phyloP scores from a whole-genome alignment of 2,888 invertebrate genomes.

The Clostera curtula region DNA sequence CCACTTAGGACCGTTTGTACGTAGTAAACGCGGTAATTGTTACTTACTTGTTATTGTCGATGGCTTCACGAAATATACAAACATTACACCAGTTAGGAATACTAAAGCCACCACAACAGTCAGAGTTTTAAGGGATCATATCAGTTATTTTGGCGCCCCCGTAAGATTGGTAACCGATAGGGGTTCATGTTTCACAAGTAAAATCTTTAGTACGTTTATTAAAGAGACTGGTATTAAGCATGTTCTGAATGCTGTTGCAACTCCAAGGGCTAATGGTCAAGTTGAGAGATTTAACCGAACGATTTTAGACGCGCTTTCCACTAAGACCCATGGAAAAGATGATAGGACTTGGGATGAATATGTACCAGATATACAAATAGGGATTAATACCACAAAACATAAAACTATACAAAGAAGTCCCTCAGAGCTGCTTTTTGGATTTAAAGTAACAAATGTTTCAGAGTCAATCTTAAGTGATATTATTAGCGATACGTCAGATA shows the following conservation, averaged over 20 bases:
- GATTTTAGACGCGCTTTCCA: background rate
- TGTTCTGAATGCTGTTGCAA: slow-evolving; percentile 5
- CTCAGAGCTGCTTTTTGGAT: background rate
- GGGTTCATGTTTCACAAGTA: slow-evolving; percentile 2
- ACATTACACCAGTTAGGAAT: background rate
- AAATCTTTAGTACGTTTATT: slow-evolving; percentile 1
- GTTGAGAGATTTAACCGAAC: slow-evolving; percentile 3
- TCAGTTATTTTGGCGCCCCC: slow-evolving; percentile 1
- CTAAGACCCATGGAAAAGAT: background rate
- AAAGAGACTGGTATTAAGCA: slow-evolving; percentile 1
- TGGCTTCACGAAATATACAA: slow-evolving; percentile 1
- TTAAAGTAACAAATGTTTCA: too few species aligned
- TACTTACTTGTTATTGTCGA: slow-evolving; percentile 4
- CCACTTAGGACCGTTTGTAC: slow-evolving; percentile 4
- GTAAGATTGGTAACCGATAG: slow-evolving; percentile 1
- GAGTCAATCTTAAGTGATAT: too few species aligned
- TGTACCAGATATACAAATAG: background rate
- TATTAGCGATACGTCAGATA: too few species aligned
- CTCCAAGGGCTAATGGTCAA: slow-evolving; percentile 5
- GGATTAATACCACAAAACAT: background rate
- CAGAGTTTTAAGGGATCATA: background rate
- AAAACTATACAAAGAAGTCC: background rate
- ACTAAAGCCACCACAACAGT: slow-evolving; percentile 2
- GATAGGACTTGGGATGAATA: background rate
- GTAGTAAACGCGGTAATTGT: background rate